Percentiles rank a stretch among this genome's conserved stretches.
Evolutionary conservation across 1,140 invertebrate species (phyloP).

Genomic region (Dendrolimus kikuchii): DNA sequence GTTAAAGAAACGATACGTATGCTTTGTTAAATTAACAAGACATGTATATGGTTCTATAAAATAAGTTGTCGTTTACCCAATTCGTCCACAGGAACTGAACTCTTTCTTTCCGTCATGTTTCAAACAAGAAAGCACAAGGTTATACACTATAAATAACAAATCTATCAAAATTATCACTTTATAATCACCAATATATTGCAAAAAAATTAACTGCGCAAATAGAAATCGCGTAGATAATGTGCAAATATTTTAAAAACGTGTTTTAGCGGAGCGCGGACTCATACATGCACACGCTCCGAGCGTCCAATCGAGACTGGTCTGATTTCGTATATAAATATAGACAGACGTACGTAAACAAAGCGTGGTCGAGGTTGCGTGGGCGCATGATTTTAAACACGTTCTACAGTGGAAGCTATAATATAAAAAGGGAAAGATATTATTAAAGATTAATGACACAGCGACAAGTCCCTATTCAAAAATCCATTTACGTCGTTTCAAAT

Average conservation of each 20-base stretch:
- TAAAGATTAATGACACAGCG: too few species aligned
- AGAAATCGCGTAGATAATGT: too few species aligned
- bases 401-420: neutral
- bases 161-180: neutral
- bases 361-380: neutral
- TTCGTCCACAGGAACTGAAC: constrained; percentile 35
- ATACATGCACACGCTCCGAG: constrained; percentile 10
- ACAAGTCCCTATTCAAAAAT: too few species aligned
- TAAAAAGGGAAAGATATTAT: neutral
- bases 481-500: too few species aligned
- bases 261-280: too few species aligned
- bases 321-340: neutral
- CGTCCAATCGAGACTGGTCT: constrained; percentile 26
- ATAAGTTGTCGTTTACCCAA: constrained; percentile 20
- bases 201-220: too few species aligned
- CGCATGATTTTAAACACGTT: neutral
- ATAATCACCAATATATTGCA: too few species aligned
- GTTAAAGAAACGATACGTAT: too few species aligned
- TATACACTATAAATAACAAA: constrained; percentile 10
- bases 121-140: constrained; percentile 8
- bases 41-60: too few species aligned
- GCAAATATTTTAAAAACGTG: too few species aligned
- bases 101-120: constrained; percentile 37
- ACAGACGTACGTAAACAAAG: constrained; percentile 1
- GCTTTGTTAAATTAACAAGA: too few species aligned